Evolutionary conservation across 2,113 vertebrate genomes (phyloP).

Genomic region (Lycocorax pyrrhopterus): DNA sequence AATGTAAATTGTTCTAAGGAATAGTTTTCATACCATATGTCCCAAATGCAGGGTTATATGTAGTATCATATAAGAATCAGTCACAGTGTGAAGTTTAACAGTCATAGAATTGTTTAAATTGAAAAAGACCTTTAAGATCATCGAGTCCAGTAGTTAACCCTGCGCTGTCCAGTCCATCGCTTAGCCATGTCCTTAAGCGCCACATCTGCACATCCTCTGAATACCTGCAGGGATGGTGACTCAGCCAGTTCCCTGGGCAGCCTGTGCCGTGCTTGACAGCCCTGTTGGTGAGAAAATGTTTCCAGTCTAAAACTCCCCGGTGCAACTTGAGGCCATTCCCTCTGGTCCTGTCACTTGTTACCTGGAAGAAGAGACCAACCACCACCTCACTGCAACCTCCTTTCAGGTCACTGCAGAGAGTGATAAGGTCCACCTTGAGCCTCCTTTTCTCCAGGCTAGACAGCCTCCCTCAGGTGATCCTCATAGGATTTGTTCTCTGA

Average conservation of each 20-base stretch:
- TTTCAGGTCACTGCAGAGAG: not conserved
- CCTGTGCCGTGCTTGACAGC: not conserved
- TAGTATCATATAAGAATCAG: not conserved
- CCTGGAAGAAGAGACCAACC: not conserved
- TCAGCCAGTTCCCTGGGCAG: not conserved
- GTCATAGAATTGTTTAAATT: not conserved
- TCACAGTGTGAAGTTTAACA: not conserved
- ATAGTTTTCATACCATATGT: not conserved
- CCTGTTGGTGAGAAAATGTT: not conserved
- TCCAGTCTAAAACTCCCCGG: not conserved
- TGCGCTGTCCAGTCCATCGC: not conserved
- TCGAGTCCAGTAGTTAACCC: not conserved
- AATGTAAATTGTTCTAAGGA: not conserved
- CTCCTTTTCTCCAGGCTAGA: not conserved
- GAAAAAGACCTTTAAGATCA: not conserved
- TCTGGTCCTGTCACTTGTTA: not conserved
- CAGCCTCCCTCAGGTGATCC: not conserved
- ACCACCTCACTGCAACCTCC: not conserved
- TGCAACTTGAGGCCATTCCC: not conserved
- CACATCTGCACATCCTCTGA: not conserved
- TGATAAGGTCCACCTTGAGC: fast-evolving
- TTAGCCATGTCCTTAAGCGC: not conserved
- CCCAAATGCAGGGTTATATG: not conserved
- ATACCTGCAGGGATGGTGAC: not conserved
- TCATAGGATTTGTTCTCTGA: not conserved